Evolutionary conservation across 2,888 invertebrate genomes (phyloP), one percentile per base, ranked within the genome.

Genomic region (Macaria liturata): DNA sequence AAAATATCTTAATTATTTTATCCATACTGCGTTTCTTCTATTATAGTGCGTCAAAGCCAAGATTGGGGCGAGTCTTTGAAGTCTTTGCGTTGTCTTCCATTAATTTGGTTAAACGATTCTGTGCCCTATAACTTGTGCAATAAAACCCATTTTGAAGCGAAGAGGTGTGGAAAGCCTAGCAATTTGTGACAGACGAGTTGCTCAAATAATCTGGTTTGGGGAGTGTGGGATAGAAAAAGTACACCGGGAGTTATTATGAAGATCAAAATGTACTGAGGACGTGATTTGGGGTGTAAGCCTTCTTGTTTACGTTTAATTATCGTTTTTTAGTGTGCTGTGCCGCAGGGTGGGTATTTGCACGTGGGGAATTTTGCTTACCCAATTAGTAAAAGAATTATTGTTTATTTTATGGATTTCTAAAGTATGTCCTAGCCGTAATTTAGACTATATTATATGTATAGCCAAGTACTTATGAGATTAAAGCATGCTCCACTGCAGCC

Each of bases 31-130:
- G 34, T 3, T 4, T 40, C n/a, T 4, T 7, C 43, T 8, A n/a
- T n/a, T 48, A 45, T 59, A 54, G 4, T 46, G 59, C n/a, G 46
- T 58, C 67, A 63, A 61, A 65, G 61, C 56, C 40, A 57, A 61
- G 58, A 63, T 67, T 57, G 55, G 62, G 49, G 59, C 54, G 59
- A 58, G 59, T 46, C 63, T 65, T 63, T 63, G 65, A 66, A 66
- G 65, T 63, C 65, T 59, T 60, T 59, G 48, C 59, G 48, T 44
- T 59, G 47, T 53, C 52, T 49, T 47, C 49, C 61, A 47, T 63
- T 63, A 56, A 63, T 61, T 63, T 63, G 47, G 56, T 46, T 58
- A 63, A 58, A 61, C 61, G 56, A 61, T 44, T 43, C 61, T 60
- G 52, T 54, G 40, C 59, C 56, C 63, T 66, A 63, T 63, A 54